A percentile compares a stretch with the other conserved stretches of the same genome.
Conservation (phyloP, 2,797 vertebrate genomes). For the Sebastes matsubarae region DNA sequence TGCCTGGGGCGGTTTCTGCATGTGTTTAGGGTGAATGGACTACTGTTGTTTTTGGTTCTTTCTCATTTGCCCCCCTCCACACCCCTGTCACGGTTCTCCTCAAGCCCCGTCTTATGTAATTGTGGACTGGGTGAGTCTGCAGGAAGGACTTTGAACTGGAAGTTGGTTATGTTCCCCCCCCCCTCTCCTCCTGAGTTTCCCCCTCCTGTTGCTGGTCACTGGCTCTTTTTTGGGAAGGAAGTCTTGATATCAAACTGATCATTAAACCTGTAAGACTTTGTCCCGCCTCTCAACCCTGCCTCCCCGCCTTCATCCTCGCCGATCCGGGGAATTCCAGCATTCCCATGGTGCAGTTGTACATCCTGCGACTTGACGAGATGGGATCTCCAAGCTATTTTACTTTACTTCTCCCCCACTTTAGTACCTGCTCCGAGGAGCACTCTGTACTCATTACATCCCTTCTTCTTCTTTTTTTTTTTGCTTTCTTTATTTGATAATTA, state of each 20-base stretch:
- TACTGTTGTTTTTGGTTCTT: slow-evolving; percentile 72
- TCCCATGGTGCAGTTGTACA: slow-evolving; percentile 78
- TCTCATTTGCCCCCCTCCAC: slow-evolving; percentile 41
- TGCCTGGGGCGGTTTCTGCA: slow-evolving; percentile 77
- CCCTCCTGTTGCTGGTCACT: slow-evolving; percentile 85
- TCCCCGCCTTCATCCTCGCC: slow-evolving; percentile 46
- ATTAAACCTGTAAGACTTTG: slow-evolving; percentile 74
- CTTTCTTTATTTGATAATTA: slow-evolving; percentile 82
- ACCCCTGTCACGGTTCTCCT: slow-evolving; percentile 54
- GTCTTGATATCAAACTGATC: slow-evolving; percentile 79
- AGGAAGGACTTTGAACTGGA: slow-evolving; percentile 84
- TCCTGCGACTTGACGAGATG: slow-evolving; percentile 85
- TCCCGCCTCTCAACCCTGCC: slow-evolving; percentile 47
- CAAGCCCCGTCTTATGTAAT: slow-evolving; percentile 71
- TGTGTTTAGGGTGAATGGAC: slow-evolving; percentile 82
- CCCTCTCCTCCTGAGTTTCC: slow-evolving; percentile 18
- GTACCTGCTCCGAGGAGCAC: slow-evolving; percentile 87
- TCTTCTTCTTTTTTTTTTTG: slow-evolving; percentile 30
- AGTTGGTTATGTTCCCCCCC: slow-evolving; percentile 57
- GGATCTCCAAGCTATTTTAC: slow-evolving; percentile 84
- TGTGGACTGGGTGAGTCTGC: slow-evolving; percentile 79
- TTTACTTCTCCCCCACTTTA: slow-evolving; percentile 85
- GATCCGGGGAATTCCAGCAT: slow-evolving; percentile 80
- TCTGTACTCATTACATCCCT: slow-evolving; percentile 78
- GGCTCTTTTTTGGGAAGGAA: slow-evolving; percentile 76